Base-by-base conservation (phyloP, 1,140 invertebrate genomes). In the Cydia pomonella region DNA sequence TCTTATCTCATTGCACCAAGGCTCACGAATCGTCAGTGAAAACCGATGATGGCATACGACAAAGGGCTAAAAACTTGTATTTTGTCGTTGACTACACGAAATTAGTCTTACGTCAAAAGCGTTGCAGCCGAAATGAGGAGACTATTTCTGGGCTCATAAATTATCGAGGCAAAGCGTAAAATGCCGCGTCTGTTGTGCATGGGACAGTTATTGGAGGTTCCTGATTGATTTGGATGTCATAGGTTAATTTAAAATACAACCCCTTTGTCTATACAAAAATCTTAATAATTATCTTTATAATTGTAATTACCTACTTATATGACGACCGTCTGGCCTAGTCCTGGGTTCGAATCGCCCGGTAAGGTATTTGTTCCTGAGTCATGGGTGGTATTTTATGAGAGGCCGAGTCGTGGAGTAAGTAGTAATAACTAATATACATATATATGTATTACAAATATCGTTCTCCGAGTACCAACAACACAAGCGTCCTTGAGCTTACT, bases 191-290 rank as follows among this genome's bases (percentile, higher is more conserved):
- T 59, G 16, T 53, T 59, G 18, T 21, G n/a, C 18, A 53, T 59
- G 21, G 18, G 18, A 23, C 10, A 21, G 12, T 59, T 59, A 59
- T 59, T 59, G 0, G 18, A 23, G 7, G 21, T 5, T 59, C 53
- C 53, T 59, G 53, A 59, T 59, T 59, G 50, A 53, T 53, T 53
- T 53, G 53, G 18, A 59, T 23, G 21, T 23, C 53, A 23, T 59
- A n/a, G 53, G 53, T 59, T 59, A 21, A 59, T 59, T 59, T 59
- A 59, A 10, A 23, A 7, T 50, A 23, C 21, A 21, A 59, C 21
- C n/a, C 4, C 5, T 53, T 53, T 53, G 50, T n/a, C n/a, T n/a
- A n/a, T 44, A 44, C 2, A 44, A 13, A 44, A 4, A 44, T 3
- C n/a, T 50, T 3, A 13, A 2, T 44, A 44, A 44, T 2, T 44